A percentile compares a stretch with the other conserved stretches of the same genome.
phyloP scores from a whole-genome alignment of 1,140 invertebrate genomes.

The Nephila pilipes region DNA sequence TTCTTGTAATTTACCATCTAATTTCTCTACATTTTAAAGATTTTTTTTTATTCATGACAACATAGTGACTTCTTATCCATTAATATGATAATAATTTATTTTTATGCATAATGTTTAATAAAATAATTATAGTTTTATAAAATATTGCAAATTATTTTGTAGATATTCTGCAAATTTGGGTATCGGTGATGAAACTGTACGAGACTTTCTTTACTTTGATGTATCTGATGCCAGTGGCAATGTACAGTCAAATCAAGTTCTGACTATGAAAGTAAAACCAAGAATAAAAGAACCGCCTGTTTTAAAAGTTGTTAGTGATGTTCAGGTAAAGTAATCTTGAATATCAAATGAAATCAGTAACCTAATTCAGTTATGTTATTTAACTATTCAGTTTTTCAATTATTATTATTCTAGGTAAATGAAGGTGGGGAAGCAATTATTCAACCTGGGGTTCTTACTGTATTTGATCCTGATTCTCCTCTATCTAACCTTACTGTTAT shows the following conservation, averaged over 20 bases:
- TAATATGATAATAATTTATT: no score
- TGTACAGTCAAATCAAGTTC: conserved; percentile 65
- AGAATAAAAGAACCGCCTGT: conserved; percentile 51
- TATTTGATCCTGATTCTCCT: conserved; percentile 68
- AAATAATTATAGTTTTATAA: no score
- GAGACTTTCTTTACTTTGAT: conserved; percentile 69
- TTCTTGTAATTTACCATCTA: no score
- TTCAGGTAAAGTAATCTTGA: conserved; percentile 26
- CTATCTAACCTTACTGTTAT: conserved; percentile 39
- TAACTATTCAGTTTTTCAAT: neutral
- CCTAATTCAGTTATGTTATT: no score
- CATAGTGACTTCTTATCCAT: no score
- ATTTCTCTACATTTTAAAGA: no score
- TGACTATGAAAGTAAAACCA: conserved; percentile 65
- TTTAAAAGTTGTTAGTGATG: conserved; percentile 62
- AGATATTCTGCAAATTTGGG: conserved; percentile 55
- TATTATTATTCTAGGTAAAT: conserved; percentile 56
- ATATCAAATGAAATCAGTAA: no score
- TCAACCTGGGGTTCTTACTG: conserved; percentile 52
- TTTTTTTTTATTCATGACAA: no score
- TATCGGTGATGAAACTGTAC: conserved; percentile 54
- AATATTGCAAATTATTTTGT: neutral
- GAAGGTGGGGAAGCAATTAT: conserved; percentile 66
- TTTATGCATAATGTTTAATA: no score
- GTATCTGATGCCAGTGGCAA: conserved; percentile 68